phyloP scores from a whole-genome alignment of 2,113 vertebrate genomes.

The Cettia cetti region DNA sequence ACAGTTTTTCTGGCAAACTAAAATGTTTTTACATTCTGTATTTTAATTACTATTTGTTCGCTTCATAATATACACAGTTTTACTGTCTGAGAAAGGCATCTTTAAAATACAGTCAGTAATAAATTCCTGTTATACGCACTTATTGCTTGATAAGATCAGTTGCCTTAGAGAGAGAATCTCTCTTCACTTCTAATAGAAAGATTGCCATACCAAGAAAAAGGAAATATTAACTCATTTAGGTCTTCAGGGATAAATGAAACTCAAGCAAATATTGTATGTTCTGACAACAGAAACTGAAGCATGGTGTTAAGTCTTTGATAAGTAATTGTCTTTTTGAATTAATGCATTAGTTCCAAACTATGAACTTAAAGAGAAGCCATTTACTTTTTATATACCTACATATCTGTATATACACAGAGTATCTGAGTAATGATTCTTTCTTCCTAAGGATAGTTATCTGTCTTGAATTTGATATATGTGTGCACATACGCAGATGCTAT shows the following conservation, averaged over 20 bases:
- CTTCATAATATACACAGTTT: neutral
- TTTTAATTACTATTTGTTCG: neutral
- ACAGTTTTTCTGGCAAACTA: neutral
- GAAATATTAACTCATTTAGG: conserved; percentile 26
- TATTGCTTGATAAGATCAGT: neutral
- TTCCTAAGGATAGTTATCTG: neutral
- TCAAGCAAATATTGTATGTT: neutral
- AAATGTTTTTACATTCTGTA: neutral
- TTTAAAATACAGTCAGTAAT: neutral
- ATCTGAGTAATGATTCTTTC: neutral
- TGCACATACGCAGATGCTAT: neutral
- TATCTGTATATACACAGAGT: neutral
- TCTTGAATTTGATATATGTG: neutral
- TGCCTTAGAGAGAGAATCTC: neutral
- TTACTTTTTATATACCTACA: neutral
- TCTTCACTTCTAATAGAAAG: neutral
- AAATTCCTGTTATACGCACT: neutral
- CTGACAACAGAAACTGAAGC: neutral
- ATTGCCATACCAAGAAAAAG: neutral
- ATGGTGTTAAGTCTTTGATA: neutral
- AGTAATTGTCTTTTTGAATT: neutral
- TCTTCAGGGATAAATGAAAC: neutral
- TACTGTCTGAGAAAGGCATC: neutral
- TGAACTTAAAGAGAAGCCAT: neutral
- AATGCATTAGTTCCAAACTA: neutral